These are phyloP conservation scores for Nomada fabriciana DNA, from an alignment of 2,888 invertebrate species.

Conservation along the genomic window DNA sequence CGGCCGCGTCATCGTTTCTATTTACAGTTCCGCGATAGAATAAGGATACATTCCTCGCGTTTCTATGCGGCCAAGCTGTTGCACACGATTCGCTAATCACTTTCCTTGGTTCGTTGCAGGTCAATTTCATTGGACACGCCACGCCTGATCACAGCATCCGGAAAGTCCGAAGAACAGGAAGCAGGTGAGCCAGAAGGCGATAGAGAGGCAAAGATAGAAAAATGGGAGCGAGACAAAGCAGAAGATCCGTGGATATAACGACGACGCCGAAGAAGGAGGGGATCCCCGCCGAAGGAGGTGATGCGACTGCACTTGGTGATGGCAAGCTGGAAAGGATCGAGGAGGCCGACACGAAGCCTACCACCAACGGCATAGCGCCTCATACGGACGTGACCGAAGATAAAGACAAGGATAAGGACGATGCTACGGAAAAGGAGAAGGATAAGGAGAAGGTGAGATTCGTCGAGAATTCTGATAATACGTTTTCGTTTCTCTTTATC, in stretches of 20 bases:
- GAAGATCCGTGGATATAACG: constrained; percentile 94
- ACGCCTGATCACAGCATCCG: constrained; percentile 53
- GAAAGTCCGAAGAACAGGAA: constrained; percentile 33
- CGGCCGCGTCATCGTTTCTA: too few species aligned
- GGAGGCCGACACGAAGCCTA: constrained; percentile 90
- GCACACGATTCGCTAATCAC: neutral
- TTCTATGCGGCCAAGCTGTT: neutral
- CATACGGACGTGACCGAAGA: constrained; percentile 88
- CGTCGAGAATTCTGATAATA: neutral
- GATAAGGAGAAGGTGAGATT: constrained; percentile 85
- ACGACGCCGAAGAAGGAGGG: constrained; percentile 88
- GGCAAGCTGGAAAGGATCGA: constrained; percentile 91
- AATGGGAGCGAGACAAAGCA: constrained; percentile 95
- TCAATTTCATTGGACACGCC: constrained; percentile 58
- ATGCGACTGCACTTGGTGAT: constrained; percentile 82
- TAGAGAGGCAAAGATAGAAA: constrained; percentile 76
- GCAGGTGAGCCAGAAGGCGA: constrained; percentile 52
- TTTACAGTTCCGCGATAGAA: too few species aligned
- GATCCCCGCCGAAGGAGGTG: constrained; percentile 83
- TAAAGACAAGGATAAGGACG: constrained; percentile 89
- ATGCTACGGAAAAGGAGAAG: constrained; percentile 89
- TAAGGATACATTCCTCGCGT: too few species aligned
- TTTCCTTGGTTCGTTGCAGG: constrained; percentile 60
- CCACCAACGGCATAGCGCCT: constrained; percentile 89
- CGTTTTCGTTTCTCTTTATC: neutral